A percentile compares a stretch with the other conserved stretches of the same genome.
Conservation (phyloP, 1,140 invertebrate species). For the Zaprionus vittiger region DNA sequence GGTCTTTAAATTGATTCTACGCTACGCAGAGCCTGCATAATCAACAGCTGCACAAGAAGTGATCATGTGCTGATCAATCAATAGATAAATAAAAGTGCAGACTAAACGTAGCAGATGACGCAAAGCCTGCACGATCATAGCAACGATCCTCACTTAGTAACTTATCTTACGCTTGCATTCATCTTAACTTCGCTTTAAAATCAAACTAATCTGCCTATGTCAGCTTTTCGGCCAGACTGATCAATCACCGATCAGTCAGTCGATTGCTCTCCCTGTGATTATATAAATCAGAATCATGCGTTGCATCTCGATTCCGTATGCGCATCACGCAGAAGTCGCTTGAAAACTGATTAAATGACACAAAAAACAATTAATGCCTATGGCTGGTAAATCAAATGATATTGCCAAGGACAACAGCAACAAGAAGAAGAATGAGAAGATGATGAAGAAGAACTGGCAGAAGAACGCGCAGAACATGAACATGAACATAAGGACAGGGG, state of each 20-base stretch:
- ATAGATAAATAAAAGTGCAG: not conserved
- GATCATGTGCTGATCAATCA: slow-evolving; percentile 1
- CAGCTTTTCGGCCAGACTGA: not conserved
- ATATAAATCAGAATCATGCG: slow-evolving; percentile 12
- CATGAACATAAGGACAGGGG: not conserved
- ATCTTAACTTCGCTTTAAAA: not conserved
- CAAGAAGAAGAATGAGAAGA: not conserved
- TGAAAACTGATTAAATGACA: slow-evolving; percentile 57
- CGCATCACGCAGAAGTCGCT: slow-evolving; percentile 65
- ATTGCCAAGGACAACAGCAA: slow-evolving; percentile 70
- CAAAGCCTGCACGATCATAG: not conserved
- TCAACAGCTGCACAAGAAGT: not conserved
- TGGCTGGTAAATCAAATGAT: slow-evolving; percentile 72
- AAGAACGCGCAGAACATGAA: not conserved
- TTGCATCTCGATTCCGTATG: slow-evolving; percentile 30
- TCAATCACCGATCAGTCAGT: slow-evolving; percentile 7
- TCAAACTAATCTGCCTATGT: slow-evolving; percentile 10
- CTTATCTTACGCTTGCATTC: not conserved
- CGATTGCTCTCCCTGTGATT: not conserved
- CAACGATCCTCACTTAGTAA: not conserved
- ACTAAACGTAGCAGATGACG: not conserved
- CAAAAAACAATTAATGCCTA: slow-evolving; percentile 77
- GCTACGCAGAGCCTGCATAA: not conserved
- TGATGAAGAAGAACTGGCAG: not conserved
- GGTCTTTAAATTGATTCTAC: slow-evolving; percentile 4